Conservation (phyloP, 2,888 invertebrate species). For the Ornithoptera priamus region DNA sequence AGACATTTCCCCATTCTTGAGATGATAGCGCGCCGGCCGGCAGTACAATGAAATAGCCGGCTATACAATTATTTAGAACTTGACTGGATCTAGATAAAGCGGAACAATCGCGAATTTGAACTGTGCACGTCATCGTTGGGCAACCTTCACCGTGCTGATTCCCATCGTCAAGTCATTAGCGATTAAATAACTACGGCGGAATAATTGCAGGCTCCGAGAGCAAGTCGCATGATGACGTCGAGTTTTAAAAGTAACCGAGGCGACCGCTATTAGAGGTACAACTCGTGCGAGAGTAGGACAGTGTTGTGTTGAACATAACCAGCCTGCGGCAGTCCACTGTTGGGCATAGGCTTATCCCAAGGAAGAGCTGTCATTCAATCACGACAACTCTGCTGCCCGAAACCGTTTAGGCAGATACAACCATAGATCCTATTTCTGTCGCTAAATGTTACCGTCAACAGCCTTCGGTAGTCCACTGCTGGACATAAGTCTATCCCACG, state of each 20-base stretch:
- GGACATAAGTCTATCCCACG: too few species aligned
- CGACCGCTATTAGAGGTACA: not conserved
- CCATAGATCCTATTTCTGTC: too few species aligned
- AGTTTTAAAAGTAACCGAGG: not conserved
- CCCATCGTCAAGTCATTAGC: conserved; percentile 6
- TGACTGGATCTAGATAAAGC: not conserved
- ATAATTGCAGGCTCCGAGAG: not conserved
- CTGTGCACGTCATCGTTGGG: not conserved
- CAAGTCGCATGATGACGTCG: not conserved
- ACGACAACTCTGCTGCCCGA: too few species aligned
- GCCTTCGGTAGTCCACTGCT: too few species aligned
- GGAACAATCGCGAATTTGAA: not conserved
- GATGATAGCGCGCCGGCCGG: not conserved
- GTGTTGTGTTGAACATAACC: too few species aligned
- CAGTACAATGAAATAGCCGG: not conserved
- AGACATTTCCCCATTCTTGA: conserved; percentile 16
- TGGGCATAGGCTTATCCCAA: too few species aligned
- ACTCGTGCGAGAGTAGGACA: too few species aligned
- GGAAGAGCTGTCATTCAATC: too few species aligned
- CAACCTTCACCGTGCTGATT: conserved; percentile 3
- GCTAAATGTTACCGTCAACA: too few species aligned
- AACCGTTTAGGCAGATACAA: too few species aligned
- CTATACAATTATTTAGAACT: not conserved
- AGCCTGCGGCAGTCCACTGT: too few species aligned
- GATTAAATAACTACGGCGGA: conserved; percentile 6